Evolutionary conservation across 2,888 invertebrate genomes (phyloP).

Genomic region (Yponomeuta cagnagella): DNA sequence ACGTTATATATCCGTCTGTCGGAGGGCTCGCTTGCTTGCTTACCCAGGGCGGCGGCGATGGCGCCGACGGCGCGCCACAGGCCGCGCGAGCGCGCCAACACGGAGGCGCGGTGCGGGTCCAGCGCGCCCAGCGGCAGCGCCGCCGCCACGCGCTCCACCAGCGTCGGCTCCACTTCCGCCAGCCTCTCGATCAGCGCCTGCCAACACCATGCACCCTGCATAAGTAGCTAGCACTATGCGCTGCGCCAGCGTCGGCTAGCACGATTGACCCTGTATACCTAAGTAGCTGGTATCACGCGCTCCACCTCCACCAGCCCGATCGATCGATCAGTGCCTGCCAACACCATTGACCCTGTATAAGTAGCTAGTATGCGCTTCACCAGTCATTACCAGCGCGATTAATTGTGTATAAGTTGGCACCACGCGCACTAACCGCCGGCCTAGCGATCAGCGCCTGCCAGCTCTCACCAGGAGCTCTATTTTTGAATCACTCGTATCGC

Average conservation of each 20-base stretch:
- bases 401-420: too few species aligned
- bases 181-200: slow-evolving; percentile 80
- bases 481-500: too few species aligned
- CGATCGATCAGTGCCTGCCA: slow-evolving; percentile 74
- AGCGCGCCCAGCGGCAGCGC: slow-evolving; percentile 58
- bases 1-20: neutral
- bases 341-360: too few species aligned
- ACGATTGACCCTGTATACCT: too few species aligned
- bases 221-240: too few species aligned
- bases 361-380: too few species aligned
- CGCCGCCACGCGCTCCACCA: slow-evolving; percentile 81
- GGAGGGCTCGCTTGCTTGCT: neutral
- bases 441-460: slow-evolving; percentile 79
- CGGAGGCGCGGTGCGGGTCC: slow-evolving; percentile 64
- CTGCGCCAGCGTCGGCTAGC: too few species aligned
- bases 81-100: slow-evolving; percentile 49
- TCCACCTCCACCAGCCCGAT: slow-evolving; percentile 76
- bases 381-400: too few species aligned
- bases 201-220: too few species aligned
- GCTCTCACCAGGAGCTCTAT: slow-evolving; percentile 77
- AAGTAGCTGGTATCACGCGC: slow-evolving; percentile 36
- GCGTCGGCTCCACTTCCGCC: slow-evolving; percentile 76
- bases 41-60: slow-evolving; percentile 59
- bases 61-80: slow-evolving; percentile 65
- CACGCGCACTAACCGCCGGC: slow-evolving; percentile 44